Evolutionary conservation across 2,888 invertebrate species (phyloP), one percentile per base, ranked within the genome.

Genomic region (Caradrina kadenii): DNA sequence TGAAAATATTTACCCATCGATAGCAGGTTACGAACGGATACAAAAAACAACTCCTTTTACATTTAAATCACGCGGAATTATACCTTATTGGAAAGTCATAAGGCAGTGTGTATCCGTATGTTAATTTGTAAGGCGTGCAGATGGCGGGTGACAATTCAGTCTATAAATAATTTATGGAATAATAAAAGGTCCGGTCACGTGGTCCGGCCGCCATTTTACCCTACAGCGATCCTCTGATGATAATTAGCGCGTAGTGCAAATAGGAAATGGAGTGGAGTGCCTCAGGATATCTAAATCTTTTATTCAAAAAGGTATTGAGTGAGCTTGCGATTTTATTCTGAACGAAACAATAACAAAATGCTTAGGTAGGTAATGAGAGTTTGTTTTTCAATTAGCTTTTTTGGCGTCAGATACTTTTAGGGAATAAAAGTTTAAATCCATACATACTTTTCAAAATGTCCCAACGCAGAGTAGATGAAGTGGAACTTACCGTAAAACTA

Each of bases 81-180:
- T 26, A 48, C 73, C 59, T 70, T 87, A 82, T 59, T 2, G 0
- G 0, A 17, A 49, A 2, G 13, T 2, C 0, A 59, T 79, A 85
- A 75, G 64, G 63, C 17, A 22, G 13, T 69, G 15, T 59, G 19
- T 58, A 49, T n/a, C 26, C 3, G 59, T 55, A 60, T 55, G 39
- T 68, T 69, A 35, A 17, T 78, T 80, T 80, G 73, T 77, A 81
- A 84, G 76, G 74, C 74, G 72, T 87, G 84, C 80, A 69, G 64
- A 76, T 85, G 81, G 79, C 86, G 85, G 82, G 80, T 89, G 89
- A 87, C 87, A 88, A 83, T 81, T 77, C 63, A 59, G 69, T 84
- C 85, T 88, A 88, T 89, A 88, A 89, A 89, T 90, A 90, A 86
- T 86, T 77, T 85, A 85, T 86, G 80, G 82, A 84, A 82, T 88